A percentile compares a stretch with the other conserved stretches of the same genome.
Conservation (phyloP, 64 coral and sea anemone species). For the Platygyra sinensis region DNA sequence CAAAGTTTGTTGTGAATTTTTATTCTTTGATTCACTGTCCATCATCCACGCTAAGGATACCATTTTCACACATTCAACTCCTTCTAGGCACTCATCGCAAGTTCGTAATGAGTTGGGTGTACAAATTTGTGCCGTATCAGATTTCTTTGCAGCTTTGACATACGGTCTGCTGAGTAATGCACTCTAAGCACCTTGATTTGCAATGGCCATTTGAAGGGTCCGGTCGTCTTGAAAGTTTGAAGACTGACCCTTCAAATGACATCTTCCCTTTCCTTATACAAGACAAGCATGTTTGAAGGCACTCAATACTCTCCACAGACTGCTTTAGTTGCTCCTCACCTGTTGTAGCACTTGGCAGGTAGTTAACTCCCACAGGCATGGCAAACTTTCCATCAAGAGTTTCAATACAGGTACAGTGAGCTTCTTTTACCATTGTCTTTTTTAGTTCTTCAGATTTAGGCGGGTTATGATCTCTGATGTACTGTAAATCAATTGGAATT, state of each 20-base stretch:
- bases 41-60: conserved; percentile 60
- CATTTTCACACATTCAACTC: conserved; percentile 66
- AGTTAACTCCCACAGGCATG: conserved; percentile 53
- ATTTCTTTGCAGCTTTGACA: conserved; percentile 29
- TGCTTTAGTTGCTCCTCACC: conserved; percentile 62
- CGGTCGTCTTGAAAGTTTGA: too few relatives aligned
- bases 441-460: conserved; percentile 71
- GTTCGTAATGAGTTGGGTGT: conserved; percentile 61
- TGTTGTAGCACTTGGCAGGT: conserved; percentile 31
- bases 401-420: conserved; percentile 58
- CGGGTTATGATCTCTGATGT: conserved; percentile 47
- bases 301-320: conserved; percentile 45
- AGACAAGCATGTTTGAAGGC: conserved; percentile 60
- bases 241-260: conserved; percentile 59
- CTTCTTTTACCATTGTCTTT: conserved; percentile 70
- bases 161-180: conserved; percentile 18
- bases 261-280: conserved; percentile 70
- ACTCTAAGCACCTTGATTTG: conserved; percentile 44
- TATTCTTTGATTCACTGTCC: conserved; percentile 80
- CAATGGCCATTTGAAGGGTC: conserved; percentile 70
- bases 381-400: conserved; percentile 76
- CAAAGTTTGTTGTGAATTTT: conserved; percentile 58
- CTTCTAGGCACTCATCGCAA: conserved; percentile 68
- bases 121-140: conserved; percentile 61
- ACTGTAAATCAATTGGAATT: conserved; percentile 62